phyloP scores from a whole-genome alignment of 1,140 invertebrate genomes.

The Trichonephila clavipes region DNA sequence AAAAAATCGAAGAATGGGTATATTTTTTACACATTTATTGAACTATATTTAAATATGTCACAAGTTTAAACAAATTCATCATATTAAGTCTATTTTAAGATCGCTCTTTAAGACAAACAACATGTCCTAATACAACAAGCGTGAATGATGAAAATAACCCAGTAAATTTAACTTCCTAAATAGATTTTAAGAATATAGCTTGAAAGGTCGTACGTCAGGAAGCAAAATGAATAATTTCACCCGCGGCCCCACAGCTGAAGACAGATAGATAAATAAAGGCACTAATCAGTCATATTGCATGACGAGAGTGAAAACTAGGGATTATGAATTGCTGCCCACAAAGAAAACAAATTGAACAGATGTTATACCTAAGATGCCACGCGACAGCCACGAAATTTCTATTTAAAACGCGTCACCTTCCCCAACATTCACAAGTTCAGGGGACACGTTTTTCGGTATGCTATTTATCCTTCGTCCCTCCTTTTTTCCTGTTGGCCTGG shows the following conservation, averaged over 20 bases:
- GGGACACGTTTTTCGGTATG: neutral
- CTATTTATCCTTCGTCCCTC: too few species aligned
- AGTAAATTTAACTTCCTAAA: neutral
- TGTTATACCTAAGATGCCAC: neutral
- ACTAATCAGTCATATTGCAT: neutral
- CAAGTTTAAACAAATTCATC: too few species aligned
- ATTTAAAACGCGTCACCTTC: neutral
- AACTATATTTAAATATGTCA: too few species aligned
- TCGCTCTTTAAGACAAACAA: too few species aligned
- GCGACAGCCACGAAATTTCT: neutral
- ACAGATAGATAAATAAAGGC: neutral
- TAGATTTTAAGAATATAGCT: neutral
- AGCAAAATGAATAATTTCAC: neutral
- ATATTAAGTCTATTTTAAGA: too few species aligned
- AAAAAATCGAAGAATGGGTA: too few species aligned
- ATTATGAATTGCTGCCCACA: neutral
- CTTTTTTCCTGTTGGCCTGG: too few species aligned
- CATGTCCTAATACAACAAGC: neutral
- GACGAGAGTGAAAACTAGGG: neutral
- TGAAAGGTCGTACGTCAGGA: neutral
- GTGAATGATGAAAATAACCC: neutral
- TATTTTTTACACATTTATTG: too few species aligned
- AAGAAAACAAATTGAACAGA: neutral
- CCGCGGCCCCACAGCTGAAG: neutral
- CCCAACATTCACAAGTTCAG: neutral